Percentiles rank a stretch among this genome's conserved stretches.
These are phyloP conservation scores for Rotaria magnacalcarata DNA, from an alignment of 2,888 invertebrate genomes.

Conservation along the genomic window DNA sequence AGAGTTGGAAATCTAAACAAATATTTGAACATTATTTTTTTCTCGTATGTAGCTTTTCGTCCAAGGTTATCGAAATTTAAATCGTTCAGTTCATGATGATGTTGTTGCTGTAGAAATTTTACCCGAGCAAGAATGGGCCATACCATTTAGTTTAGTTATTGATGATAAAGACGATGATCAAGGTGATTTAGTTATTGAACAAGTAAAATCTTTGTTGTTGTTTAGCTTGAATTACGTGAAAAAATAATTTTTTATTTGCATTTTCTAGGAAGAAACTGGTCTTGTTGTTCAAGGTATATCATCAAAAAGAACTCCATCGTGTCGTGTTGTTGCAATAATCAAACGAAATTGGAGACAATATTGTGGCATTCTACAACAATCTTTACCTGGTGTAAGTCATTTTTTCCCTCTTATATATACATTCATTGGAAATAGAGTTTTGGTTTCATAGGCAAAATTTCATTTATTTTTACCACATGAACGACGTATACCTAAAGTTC, in stretches of 20 bases:
- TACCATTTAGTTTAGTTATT: constrained; percentile 70
- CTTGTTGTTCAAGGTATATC: constrained; percentile 51
- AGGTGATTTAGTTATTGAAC: constrained; percentile 59
- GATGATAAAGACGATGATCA: constrained; percentile 60
- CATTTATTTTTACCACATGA: constrained; percentile 89
- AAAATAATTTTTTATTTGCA: too few species aligned
- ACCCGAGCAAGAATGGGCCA: constrained; percentile 81
- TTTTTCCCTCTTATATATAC: background rate
- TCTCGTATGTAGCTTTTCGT: constrained; percentile 61
- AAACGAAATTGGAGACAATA: constrained; percentile 93
- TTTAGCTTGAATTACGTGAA: background rate
- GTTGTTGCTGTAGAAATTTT: constrained; percentile 82
- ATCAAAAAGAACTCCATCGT: constrained; percentile 64
- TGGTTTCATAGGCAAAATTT: constrained; percentile 62
- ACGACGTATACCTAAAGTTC: constrained; percentile 82
- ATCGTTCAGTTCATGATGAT: constrained; percentile 90
- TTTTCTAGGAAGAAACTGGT: constrained; percentile 21
- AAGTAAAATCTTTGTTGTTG: constrained; percentile 45
- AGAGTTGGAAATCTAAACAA: background rate
- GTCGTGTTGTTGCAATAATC: constrained; percentile 84
- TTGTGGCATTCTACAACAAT: constrained; percentile 82
- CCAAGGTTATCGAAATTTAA: constrained; percentile 78
- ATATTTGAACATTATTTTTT: constrained; percentile 25
- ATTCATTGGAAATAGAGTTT: constrained; percentile 59
- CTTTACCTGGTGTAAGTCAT: constrained; percentile 1